Evolutionary conservation across 2,113 vertebrate species (phyloP).

Genomic region (Apistogramma diplotaenia): DNA sequence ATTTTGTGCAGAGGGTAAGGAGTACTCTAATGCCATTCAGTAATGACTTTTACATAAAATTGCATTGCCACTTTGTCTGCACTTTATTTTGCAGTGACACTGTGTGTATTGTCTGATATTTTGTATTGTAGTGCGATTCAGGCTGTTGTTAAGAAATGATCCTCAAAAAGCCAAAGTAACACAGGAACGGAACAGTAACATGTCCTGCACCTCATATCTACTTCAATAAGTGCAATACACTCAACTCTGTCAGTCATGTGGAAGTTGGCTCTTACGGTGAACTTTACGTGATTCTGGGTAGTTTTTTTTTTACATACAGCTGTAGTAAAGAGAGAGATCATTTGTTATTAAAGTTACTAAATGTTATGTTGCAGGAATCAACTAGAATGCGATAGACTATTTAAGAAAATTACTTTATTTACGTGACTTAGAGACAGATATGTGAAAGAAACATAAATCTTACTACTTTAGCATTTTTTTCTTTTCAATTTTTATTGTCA

Average conservation of each 20-base stretch:
- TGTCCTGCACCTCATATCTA: slow-evolving; percentile 28
- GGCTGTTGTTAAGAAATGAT: slow-evolving; percentile 39
- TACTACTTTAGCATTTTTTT: neutral
- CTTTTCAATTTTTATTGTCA: neutral
- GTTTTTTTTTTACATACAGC: neutral
- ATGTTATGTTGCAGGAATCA: slow-evolving; percentile 18
- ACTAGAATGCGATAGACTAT: slow-evolving; percentile 10
- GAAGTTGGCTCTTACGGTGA: slow-evolving; percentile 3
- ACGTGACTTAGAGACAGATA: neutral
- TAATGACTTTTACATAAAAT: slow-evolving; percentile 5
- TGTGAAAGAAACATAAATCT: neutral
- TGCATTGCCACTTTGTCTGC: slow-evolving; percentile 47
- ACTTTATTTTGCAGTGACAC: slow-evolving; percentile 55
- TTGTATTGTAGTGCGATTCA: slow-evolving; percentile 22
- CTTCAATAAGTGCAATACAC: slow-evolving; percentile 66
- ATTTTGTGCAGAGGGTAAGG: neutral
- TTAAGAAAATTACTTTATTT: neutral
- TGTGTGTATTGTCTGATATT: slow-evolving; percentile 37
- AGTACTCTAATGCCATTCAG: slow-evolving; percentile 21
- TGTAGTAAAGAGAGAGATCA: neutral
- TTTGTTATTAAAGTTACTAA: neutral
- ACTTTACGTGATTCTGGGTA: neutral
- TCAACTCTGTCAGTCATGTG: slow-evolving; percentile 33
- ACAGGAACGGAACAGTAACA: slow-evolving; percentile 32
- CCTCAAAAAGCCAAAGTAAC: slow-evolving; percentile 69